Evolutionary conservation across 2,888 invertebrate genomes (phyloP).

Genomic region (Dicycla oo): DNA sequence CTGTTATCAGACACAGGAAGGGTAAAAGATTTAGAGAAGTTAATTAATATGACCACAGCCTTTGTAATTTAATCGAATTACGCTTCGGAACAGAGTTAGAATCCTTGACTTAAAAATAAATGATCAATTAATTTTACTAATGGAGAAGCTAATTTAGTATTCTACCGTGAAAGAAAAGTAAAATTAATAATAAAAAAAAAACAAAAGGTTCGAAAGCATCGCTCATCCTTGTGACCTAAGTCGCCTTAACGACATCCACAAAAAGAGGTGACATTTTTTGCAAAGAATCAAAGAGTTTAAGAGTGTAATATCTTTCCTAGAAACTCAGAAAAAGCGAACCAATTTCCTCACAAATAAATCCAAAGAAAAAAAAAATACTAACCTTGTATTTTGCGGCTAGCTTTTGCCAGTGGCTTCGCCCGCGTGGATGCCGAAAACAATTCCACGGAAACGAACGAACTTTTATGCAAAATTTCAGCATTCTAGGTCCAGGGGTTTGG

Average conservation of each 20-base stretch:
- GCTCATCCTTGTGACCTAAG: neutral
- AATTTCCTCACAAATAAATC: neutral
- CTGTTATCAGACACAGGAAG: neutral
- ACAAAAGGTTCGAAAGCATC: neutral
- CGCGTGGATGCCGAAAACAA: no score
- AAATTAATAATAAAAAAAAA: no score
- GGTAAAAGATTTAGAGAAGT: no score
- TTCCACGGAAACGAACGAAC: no score
- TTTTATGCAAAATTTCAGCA: no score
- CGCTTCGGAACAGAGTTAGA: neutral
- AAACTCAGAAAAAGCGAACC: neutral
- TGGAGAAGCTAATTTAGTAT: no score
- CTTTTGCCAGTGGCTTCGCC: no score
- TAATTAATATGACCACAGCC: no score
- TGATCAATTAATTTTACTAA: neutral
- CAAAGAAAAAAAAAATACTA: neutral
- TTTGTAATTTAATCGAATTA: no score
- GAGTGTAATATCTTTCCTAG: neutral
- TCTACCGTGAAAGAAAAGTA: neutral
- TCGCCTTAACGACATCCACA: neutral
- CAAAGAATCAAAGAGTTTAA: neutral
- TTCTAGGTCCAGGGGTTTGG: no score
- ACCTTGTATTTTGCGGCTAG: no score
- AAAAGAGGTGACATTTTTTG: slow-evolving; percentile 7
- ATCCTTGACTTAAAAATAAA: neutral